phyloP scores from a whole-genome alignment of 2,113 vertebrate genomes.

The Solenodon paradoxus region DNA sequence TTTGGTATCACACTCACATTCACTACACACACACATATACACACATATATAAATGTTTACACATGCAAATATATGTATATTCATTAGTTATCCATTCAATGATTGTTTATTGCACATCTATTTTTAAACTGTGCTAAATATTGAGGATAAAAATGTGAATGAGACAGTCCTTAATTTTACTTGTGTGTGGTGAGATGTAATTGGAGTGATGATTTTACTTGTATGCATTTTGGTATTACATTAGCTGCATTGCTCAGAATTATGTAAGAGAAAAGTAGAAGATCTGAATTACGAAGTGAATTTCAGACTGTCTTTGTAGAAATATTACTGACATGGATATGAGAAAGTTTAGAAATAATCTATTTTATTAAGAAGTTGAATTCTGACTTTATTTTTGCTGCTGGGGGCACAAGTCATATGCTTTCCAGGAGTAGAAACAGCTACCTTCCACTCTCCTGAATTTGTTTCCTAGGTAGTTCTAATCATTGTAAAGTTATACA shows the following conservation, averaged over 20 bases:
- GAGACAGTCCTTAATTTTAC: background rate
- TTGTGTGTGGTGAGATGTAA: background rate
- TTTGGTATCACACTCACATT: background rate
- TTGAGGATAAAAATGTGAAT: background rate
- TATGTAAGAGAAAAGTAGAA: slow-evolving; percentile 21
- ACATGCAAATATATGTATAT: background rate
- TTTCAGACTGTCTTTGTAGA: slow-evolving; percentile 42
- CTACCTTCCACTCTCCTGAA: background rate
- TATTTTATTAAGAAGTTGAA: slow-evolving; percentile 45
- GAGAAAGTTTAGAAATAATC: background rate
- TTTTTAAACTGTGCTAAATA: background rate
- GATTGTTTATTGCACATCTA: slow-evolving; percentile 16
- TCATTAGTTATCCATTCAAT: background rate
- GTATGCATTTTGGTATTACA: slow-evolving; percentile 39
- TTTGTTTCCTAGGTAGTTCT: background rate
- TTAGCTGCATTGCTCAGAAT: slow-evolving; percentile 24
- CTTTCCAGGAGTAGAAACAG: background rate
- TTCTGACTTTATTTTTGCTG: slow-evolving; percentile 26
- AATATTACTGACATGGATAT: background rate
- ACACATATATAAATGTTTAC: too few species aligned
- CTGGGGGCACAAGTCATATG: background rate
- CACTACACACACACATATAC: background rate
- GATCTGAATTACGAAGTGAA: slow-evolving; percentile 10
- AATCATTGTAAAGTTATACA: background rate
- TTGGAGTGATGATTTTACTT: slow-evolving; percentile 5